Conservation (phyloP, 1,140 invertebrate genomes). For the Drosophila busckii region DNA sequence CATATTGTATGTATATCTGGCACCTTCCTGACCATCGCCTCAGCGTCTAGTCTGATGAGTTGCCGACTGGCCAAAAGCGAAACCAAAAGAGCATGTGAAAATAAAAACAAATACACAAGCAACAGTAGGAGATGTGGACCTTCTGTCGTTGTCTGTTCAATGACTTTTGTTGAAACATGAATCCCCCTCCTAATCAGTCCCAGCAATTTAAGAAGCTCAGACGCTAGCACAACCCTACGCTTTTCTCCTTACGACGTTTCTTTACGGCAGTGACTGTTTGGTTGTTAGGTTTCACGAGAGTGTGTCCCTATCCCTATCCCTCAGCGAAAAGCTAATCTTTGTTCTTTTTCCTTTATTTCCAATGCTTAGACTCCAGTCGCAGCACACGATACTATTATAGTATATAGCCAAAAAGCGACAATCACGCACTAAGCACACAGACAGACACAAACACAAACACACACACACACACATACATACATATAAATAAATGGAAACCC, state of each 20-base stretch:
- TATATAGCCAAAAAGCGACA: too few species aligned
- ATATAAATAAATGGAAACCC: conserved; percentile 72
- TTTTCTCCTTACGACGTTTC: too few species aligned
- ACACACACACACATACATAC: conserved; percentile 37
- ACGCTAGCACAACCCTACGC: too few species aligned
- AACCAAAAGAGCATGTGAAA: neutral
- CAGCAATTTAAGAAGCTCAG: too few species aligned
- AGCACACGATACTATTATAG: too few species aligned
- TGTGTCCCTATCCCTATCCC: too few species aligned
- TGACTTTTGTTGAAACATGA: conserved; percentile 68
- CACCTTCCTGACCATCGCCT: conserved; percentile 59
- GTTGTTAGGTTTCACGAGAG: too few species aligned
- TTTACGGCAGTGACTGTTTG: too few species aligned
- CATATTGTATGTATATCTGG: conserved; percentile 72
- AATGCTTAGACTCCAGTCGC: too few species aligned
- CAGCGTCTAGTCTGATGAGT: conserved; percentile 40
- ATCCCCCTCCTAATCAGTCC: neutral
- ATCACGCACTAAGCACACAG: too few species aligned
- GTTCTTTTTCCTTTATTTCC: conserved; percentile 75
- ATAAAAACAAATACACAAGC: neutral
- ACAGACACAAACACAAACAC: conserved; percentile 9
- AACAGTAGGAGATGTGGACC: neutral
- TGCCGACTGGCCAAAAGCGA: neutral
- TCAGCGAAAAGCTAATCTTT: too few species aligned
- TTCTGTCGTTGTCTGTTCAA: conserved; percentile 68